Base-by-base conservation (phyloP, 2,797 vertebrate species). In the Notamacropus eugenii region DNA sequence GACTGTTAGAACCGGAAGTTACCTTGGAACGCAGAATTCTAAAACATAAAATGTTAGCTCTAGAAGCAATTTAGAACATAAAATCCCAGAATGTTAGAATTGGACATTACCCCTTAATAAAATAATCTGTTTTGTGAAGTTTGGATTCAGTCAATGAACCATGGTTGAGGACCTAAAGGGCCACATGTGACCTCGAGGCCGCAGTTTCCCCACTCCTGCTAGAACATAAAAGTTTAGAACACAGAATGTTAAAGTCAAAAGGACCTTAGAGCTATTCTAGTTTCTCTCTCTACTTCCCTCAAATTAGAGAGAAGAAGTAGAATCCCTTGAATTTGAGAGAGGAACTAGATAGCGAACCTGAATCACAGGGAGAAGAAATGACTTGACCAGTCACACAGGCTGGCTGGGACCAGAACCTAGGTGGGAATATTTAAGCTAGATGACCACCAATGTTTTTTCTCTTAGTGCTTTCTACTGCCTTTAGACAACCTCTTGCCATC, bases 351-450 rank as follows among this genome's bases (percentile, higher is more conserved):
- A 46, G 67, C 6, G 8, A 82, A 82, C 8, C n/a, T 82, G 40
- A 82, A 82, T 9, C 8, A 82, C 10, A 46, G 19, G 19, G 54
- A 82, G 93, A 62, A 40, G 0, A 52, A n/a, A 59, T 10, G 5
- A 31, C 2, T 40, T 11, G 34, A 28, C 50, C 11, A 29, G 91
- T 67, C 1, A 54, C 50, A 56, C 40, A 2, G 90, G 0, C 46
- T 40, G 46, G 2, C n/a, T 82, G 29, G 0, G 46, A 2, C 4
- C 0, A 40, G 62, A 46, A 5, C 82, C 3, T 5, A 5, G 13
- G 31, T 5, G 46, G n/a, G 29, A 46, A 46, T 82, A 82, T 82
- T 82, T 46, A 82, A 82, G 19, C 40, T 46, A 82, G 67, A 82
- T 22, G 16, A 82, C n/a, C 19, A 82, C n/a, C 19, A 82, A 9